Evolutionary conservation across 2,113 vertebrate genomes (phyloP), one percentile per base, ranked within the genome.

Genomic region (Acrocephalus kingi): DNA sequence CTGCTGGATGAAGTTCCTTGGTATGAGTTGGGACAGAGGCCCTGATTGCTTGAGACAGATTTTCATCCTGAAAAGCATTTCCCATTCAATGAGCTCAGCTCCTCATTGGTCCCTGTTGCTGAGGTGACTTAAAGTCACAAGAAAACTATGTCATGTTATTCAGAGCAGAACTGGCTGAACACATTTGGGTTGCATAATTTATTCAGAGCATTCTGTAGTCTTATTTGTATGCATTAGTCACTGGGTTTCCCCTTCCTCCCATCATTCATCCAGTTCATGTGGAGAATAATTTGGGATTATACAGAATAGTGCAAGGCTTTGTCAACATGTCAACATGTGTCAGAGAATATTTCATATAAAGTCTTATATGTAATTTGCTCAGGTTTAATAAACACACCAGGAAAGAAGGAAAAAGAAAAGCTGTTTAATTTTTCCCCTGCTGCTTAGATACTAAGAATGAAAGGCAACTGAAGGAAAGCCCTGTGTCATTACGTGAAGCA

Each of bases 201-300:
- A 93, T 43, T 84, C 66, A 82, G 66, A 81, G 37, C 23, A 41
- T 91, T 91, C 84, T 89, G 23, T 45, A 87, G 48, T 92, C 31
- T 39, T 87, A 74, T 71, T 78, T 92, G 18, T 56, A 77, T 91
- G 18, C 33, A 77, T 92, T 95, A 92, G 85, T 94, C 82, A 93
- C 52, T 45, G 63, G 25, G 17, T 55, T 86, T 86, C 54, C 58
- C 46, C 33, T 74, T 88, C 54, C 37, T 88, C 35, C 37, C 23
- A 75, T 88, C 24, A 54, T 89, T 95, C 75, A 84, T 79, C 15
- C 43, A 62, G 66, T 67, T 82, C 58, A 82, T 37, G 27, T 95
- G 82, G 17, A 67, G 58, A 96, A 88, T 88, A 84, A 93, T 89
- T 91, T 87, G 37, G 72, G n/a, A 84, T 93, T 93, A 86, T 58